phyloP scores from a whole-genome alignment of 2,113 vertebrate species.

The Phoenicopterus ruber region DNA sequence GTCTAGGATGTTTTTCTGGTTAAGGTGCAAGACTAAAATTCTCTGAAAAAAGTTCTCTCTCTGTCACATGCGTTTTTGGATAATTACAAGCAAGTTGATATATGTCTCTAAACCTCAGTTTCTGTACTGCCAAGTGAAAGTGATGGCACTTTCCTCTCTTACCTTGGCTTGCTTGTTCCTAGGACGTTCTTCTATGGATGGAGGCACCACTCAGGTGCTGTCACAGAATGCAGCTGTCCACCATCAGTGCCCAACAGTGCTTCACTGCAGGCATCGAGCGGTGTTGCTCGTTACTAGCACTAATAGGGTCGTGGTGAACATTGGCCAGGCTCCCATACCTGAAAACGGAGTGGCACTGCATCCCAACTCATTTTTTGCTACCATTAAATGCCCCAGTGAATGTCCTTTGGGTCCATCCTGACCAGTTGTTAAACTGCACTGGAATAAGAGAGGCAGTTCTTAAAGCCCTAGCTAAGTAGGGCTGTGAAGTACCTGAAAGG shows the following conservation, averaged over 20 bases:
- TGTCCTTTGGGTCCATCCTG: background rate
- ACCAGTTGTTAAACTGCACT: background rate
- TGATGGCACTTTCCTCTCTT: background rate
- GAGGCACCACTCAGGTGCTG: background rate
- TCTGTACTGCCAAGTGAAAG: background rate
- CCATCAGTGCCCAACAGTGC: background rate
- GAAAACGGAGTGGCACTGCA: background rate
- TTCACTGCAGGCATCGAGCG: background rate
- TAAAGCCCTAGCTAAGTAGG: background rate
- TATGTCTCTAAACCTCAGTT: background rate
- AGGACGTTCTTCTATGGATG: background rate
- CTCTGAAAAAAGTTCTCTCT: background rate
- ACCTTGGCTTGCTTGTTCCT: background rate
- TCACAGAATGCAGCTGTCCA: background rate
- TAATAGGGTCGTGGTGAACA: background rate
- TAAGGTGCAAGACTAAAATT: background rate
- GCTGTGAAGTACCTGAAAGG: background rate
- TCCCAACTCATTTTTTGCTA: background rate
- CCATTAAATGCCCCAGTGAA: background rate
- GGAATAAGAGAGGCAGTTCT: background rate
- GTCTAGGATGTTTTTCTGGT: background rate
- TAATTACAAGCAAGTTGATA: background rate
- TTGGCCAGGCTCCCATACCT: background rate
- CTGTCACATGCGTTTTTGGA: background rate
- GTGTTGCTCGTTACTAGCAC: background rate